Percentiles rank a stretch among this genome's conserved stretches.
Conservation (phyloP, 2,113 vertebrate genomes). For the Thunnus thynnus region DNA sequence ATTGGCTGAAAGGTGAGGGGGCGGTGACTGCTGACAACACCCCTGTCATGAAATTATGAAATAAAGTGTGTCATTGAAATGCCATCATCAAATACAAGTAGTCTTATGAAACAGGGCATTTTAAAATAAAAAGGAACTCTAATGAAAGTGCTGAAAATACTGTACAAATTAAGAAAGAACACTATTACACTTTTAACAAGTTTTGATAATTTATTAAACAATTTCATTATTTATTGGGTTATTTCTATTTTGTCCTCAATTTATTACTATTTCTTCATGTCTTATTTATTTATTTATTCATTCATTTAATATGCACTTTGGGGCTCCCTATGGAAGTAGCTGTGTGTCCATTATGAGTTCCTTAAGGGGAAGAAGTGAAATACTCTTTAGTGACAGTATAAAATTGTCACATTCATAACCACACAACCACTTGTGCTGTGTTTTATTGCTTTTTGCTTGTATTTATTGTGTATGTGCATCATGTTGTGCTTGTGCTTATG, state of each 20-base stretch:
- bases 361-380: background rate
- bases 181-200: too few relatives aligned
- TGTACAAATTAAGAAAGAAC: too few relatives aligned
- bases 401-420: background rate
- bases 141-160: too few relatives aligned
- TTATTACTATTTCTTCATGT: background rate
- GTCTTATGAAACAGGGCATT: too few relatives aligned
- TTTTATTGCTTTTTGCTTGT: background rate
- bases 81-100: too few relatives aligned
- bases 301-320: background rate
- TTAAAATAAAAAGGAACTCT: too few relatives aligned
- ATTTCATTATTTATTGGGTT: background rate
- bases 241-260: background rate
- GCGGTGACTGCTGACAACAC: too few relatives aligned
- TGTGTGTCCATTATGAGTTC: background rate
- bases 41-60: too few relatives aligned
- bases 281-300: background rate
- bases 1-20: too few relatives aligned
- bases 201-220: too few relatives aligned
- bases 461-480: background rate
- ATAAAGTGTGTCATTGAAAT: too few relatives aligned
- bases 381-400: background rate
- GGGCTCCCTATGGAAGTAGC: background rate
- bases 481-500: slow-evolving; percentile 9
- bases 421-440: background rate